These are phyloP conservation scores for Sesia bembeciformis DNA, from an alignment of 2,888 invertebrate species.

Conservation along the genomic window DNA sequence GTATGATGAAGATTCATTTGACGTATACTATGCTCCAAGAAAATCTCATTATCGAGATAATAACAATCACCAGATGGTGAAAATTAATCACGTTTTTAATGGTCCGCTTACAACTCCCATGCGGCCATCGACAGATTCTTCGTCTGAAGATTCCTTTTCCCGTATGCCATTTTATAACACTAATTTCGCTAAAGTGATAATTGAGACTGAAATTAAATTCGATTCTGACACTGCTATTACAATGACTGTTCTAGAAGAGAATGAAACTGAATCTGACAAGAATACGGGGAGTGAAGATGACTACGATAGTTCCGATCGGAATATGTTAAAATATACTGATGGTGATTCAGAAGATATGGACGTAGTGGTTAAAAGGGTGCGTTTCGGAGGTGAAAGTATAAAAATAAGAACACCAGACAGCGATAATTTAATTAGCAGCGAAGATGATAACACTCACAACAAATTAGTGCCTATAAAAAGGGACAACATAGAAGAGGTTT, in stretches of 20 bases:
- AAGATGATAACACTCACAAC: constrained; percentile 34
- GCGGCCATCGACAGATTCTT: constrained; percentile 49
- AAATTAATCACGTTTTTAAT: constrained; percentile 49
- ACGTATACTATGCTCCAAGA: constrained; percentile 60
- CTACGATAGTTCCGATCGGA: constrained; percentile 57
- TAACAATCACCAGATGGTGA: constrained; percentile 41
- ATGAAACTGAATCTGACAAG: constrained; percentile 60
- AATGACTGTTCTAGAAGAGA: constrained; percentile 87
- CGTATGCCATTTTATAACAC: constrained; percentile 46
- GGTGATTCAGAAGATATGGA: constrained; percentile 76
- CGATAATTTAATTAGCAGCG: constrained; percentile 78
- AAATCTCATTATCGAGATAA: constrained; percentile 33
- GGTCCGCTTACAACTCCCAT: constrained; percentile 35
- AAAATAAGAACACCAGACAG: constrained; percentile 91
- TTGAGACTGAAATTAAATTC: constrained; percentile 89
- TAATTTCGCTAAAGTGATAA: constrained; percentile 79
- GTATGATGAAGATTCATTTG: constrained; percentile 62
- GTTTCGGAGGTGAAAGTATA: constrained; percentile 90
- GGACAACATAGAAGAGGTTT: constrained; percentile 28
- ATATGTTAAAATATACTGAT: constrained; percentile 76
- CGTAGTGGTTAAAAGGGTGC: constrained; percentile 79
- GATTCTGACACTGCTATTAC: constrained; percentile 87
- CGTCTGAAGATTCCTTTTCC: constrained; percentile 77
- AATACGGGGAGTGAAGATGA: constrained; percentile 61
- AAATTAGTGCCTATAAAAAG: constrained; percentile 16